Evolutionary conservation across 1,140 invertebrate species (phyloP), one percentile per base, ranked within the genome.

Genomic region (Nomia melanderi): DNA sequence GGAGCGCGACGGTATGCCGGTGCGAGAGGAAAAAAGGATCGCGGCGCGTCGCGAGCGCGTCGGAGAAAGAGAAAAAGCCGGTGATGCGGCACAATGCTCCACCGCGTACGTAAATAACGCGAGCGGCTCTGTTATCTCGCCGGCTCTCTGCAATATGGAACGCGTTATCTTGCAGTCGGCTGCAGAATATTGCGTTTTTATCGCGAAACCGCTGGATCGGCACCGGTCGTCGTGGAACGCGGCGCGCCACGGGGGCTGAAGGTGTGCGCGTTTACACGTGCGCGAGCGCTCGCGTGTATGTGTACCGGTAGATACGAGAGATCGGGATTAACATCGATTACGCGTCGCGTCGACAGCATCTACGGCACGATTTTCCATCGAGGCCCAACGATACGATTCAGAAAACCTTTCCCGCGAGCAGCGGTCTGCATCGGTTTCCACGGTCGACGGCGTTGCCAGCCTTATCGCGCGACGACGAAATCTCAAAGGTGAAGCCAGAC

Each of bases 281-380:
- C n/a, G n/a, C n/a, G n/a, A n/a, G n/a, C n/a, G n/a, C n/a, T n/a
- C n/a, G n/a, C n/a, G n/a, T n/a, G n/a, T n/a, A n/a, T n/a, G n/a
- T n/a, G n/a, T n/a, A n/a, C n/a, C n/a, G n/a, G n/a, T n/a, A 78
- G 36, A 63, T 70, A 69, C 62, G 57, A n/a, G 39, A 73, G 65
- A 82, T 60, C 64, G 69, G 79, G 72, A 83, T 81, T 83, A 83
- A 83, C 79, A 83, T 83, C 79, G 81, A 83, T 83, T 83, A 83
- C 75, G 36, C 44, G 66, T 29, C 25, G 39, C 50, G 53, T 59
- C 39, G 39, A n/a, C 25, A 47, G 36, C 27, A 36, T 56, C 54
- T 62, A 53, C 23, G 39, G 33, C 41, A 44, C 47, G 60, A 76
- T 27, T 64, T 74, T 65, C 57, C 66, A 64, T 47, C 31, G 44